Evolutionary conservation across 2,888 invertebrate species (phyloP).

Genomic region (Dyspetes luteomarginatus): DNA sequence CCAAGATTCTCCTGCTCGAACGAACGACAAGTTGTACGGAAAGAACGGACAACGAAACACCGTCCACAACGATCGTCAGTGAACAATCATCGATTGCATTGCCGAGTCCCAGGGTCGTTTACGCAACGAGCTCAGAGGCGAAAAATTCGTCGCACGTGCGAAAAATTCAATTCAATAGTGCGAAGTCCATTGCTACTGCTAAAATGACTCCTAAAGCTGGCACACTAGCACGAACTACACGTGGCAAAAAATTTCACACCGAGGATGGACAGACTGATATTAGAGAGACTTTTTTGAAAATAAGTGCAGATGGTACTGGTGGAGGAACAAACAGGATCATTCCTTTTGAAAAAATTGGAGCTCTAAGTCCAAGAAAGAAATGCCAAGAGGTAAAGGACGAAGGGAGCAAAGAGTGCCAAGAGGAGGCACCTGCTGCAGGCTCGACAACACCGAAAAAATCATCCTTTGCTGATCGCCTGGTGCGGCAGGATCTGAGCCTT

Average conservation of each 20-base stretch:
- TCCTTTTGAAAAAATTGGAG: constrained; percentile 78
- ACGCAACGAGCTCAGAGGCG: constrained; percentile 25
- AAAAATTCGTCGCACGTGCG: constrained; percentile 71
- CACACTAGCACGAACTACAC: constrained; percentile 61
- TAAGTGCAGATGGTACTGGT: constrained; percentile 53
- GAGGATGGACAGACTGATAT: constrained; percentile 78
- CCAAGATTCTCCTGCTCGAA: constrained; percentile 83
- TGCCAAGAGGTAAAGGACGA: constrained; percentile 69
- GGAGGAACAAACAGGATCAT: constrained; percentile 71
- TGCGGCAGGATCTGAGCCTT: constrained; percentile 87
- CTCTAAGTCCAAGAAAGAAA: constrained; percentile 78
- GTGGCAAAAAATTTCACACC: constrained; percentile 65
- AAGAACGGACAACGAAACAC: constrained; percentile 47
- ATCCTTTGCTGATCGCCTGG: constrained; percentile 83
- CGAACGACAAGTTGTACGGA: constrained; percentile 78
- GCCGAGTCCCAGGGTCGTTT: constrained; percentile 70
- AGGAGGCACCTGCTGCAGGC: constrained; percentile 63
- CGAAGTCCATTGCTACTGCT: constrained; percentile 61
- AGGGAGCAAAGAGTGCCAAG: constrained; percentile 43
- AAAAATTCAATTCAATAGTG: constrained; percentile 75
- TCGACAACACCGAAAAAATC: constrained; percentile 81
- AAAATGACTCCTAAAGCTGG: constrained; percentile 67
- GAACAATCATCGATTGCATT: constrained; percentile 58
- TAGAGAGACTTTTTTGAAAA: constrained; percentile 78
- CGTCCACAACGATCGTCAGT: constrained; percentile 32